These are phyloP conservation scores for Oxyscelio sp. DNA, from an alignment of 2,888 invertebrate species.

Conservation along the genomic window DNA sequence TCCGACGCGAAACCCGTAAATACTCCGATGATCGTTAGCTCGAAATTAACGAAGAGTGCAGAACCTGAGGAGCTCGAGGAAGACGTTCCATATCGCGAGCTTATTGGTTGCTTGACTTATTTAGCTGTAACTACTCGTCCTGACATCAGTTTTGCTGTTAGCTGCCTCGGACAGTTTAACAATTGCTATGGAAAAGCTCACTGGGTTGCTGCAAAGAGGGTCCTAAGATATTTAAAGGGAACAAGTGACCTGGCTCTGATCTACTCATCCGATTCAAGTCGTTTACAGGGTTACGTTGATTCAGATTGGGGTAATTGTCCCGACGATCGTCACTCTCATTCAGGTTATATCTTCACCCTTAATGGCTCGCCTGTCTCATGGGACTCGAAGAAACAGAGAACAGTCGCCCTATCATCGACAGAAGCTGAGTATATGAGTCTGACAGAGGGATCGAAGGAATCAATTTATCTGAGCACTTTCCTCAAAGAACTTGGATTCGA, in stretches of 20 bases:
- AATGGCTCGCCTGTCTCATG: constrained; percentile 4
- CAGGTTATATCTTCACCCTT: not conserved
- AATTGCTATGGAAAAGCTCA: constrained; percentile 18
- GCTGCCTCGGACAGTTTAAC: constrained; percentile 26
- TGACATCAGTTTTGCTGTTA: constrained; percentile 8
- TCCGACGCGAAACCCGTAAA: constrained; percentile 4
- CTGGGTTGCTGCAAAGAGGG: constrained; percentile 23
- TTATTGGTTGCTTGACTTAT: constrained; percentile 18
- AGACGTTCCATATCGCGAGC: constrained; percentile 37
- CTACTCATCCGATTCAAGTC: not conserved
- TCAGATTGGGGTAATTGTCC: constrained; percentile 4
- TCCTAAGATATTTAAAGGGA: too few relatives aligned
- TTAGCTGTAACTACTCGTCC: constrained; percentile 32
- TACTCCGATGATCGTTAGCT: constrained; percentile 14
- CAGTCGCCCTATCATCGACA: not conserved
- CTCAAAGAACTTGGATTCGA: too few relatives aligned
- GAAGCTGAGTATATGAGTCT: constrained; percentile 15
- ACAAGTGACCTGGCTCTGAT: too few relatives aligned
- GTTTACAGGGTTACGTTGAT: not conserved
- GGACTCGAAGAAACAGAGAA: constrained; percentile 9
- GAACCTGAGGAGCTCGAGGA: constrained; percentile 10
- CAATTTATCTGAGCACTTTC: too few relatives aligned
- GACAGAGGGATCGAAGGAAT: constrained; percentile 11
- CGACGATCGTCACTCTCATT: not conserved
- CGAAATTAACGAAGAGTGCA: not conserved